Conservation (phyloP, 1,140 invertebrate genomes). For the Probaryconus sp. region DNA sequence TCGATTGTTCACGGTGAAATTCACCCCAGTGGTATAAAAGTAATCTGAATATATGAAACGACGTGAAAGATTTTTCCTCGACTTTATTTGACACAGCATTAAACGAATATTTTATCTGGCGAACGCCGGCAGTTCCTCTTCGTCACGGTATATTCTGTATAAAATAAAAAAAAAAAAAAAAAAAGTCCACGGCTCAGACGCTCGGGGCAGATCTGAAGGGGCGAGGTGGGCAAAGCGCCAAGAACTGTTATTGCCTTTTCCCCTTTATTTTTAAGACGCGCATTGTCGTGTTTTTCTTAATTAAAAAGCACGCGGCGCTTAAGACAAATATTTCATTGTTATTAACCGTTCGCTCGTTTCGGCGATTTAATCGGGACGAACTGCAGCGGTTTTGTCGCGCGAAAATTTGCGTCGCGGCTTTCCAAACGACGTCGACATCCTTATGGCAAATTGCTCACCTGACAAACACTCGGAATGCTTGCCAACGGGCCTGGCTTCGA, state of each 20-base stretch:
- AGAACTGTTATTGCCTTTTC: conserved; percentile 39
- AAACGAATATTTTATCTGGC: conserved; percentile 45
- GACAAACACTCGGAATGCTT: conserved; percentile 36
- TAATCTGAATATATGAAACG: conserved; percentile 38
- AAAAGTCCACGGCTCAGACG: not conserved
- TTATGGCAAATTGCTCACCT: conserved; percentile 25
- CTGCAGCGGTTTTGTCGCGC: no score
- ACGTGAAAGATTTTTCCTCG: not conserved
- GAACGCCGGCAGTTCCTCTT: conserved; percentile 29
- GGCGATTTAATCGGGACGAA: no score
- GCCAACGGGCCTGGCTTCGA: conserved; percentile 18
- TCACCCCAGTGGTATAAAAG: conserved; percentile 3
- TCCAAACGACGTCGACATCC: not conserved
- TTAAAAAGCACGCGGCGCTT: conserved; percentile 35
- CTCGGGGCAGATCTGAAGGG: conserved; percentile 23
- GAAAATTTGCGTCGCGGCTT: not conserved
- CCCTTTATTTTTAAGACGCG: conserved; percentile 7
- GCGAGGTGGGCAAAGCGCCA: conserved; percentile 38
- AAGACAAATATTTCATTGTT: no score
- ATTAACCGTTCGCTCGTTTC: no score
- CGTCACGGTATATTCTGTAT: conserved; percentile 29
- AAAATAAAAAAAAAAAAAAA: conserved; percentile 15
- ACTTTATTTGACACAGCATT: conserved; percentile 37
- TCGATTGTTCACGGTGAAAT: conserved; percentile 14
- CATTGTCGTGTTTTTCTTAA: conserved; percentile 18